Conservation (phyloP, 2,888 invertebrate species). For the Brachyopa scutellaris region DNA sequence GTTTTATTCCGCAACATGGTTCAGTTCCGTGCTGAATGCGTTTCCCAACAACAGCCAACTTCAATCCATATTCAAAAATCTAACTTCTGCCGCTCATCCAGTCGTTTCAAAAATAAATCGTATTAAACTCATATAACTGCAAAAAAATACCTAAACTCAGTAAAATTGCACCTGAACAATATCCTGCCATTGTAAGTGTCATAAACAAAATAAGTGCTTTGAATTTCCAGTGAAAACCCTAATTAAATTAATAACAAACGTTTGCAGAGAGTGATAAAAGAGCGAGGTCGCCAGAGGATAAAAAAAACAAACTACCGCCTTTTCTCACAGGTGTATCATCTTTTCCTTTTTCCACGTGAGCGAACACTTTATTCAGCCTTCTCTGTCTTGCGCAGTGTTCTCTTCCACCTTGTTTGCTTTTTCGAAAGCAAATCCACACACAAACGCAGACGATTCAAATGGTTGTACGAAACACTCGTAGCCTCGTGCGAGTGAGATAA, state of each 20-base stretch:
- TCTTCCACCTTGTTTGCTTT: not conserved
- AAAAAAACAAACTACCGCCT: slow-evolving; percentile 33
- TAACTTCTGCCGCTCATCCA: slow-evolving; percentile 50
- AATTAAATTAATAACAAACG: slow-evolving; percentile 65
- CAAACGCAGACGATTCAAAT: slow-evolving; percentile 29
- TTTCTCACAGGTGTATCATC: slow-evolving; percentile 58
- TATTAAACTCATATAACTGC: not conserved
- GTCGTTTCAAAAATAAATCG: slow-evolving; percentile 46
- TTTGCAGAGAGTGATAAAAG: slow-evolving; percentile 37
- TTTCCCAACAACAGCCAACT: slow-evolving; percentile 57
- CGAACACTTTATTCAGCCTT: not conserved
- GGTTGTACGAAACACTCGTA: slow-evolving; percentile 27
- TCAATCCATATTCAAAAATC: slow-evolving; percentile 58
- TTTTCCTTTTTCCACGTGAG: slow-evolving; percentile 26
- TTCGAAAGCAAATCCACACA: not conserved
- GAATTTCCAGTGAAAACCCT: slow-evolving; percentile 7
- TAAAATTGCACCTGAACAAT: not conserved
- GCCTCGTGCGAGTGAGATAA: slow-evolving; percentile 54
- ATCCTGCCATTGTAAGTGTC: slow-evolving; percentile 27
- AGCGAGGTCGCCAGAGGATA: slow-evolving; percentile 38
- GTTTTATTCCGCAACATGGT: slow-evolving; percentile 31
- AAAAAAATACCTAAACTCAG: not conserved
- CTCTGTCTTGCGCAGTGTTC: not conserved
- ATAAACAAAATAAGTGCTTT: slow-evolving; percentile 26
- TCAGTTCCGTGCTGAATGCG: slow-evolving; percentile 52